Base-by-base conservation (phyloP, 2,888 invertebrate genomes). In the Microctonus aethiopoides region DNA sequence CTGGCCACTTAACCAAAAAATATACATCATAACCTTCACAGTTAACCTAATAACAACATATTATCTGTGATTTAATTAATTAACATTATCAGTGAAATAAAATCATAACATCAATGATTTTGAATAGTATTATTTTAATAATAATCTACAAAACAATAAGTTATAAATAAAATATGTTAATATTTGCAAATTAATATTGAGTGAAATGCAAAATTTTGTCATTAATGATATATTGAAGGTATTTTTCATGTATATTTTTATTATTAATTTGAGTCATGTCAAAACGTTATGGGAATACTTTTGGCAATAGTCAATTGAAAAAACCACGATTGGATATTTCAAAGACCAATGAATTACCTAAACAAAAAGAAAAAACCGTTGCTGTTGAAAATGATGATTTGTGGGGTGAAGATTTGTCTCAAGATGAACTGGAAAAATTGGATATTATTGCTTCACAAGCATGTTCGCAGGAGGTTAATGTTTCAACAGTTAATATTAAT, bases 321-420 rank as follows among this genome's bases (percentile, higher is more conserved):
- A 74, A 75, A 29, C 71, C 78, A 5, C 79, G 72, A 66, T 68
- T 80, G 24, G 75, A 74, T 11, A 56, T 46, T 20, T 63, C 72
- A 65, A 24, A 41, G 67, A 29, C n/a, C 7, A 65, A 32, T 60
- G 51, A 41, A 29, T 72, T 20, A 41, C 56, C n/a, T 16, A 36
- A 9, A 10, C n/a, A 16, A 22, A 16, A 68, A 13, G 41, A 52
- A 16, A 67, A 59, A 68, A 29, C 7, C 4, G 26, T 20, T 24
- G 11, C 61, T 41, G 62, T 39, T 11, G 59, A 65, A 11, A 65
- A 64, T 26, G 78, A 81, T 63, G 84, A 84, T 71, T 11, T 79
- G 0, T 84, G 84, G 84, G 85, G 83, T 2, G 84, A 83, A 61
- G 85, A 85, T 74, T 83, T 83, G 64, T 78, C 74, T 2, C 83